phyloP scores from a whole-genome alignment of 2,888 invertebrate genomes.

The Drosophila pseudotakahashii region DNA sequence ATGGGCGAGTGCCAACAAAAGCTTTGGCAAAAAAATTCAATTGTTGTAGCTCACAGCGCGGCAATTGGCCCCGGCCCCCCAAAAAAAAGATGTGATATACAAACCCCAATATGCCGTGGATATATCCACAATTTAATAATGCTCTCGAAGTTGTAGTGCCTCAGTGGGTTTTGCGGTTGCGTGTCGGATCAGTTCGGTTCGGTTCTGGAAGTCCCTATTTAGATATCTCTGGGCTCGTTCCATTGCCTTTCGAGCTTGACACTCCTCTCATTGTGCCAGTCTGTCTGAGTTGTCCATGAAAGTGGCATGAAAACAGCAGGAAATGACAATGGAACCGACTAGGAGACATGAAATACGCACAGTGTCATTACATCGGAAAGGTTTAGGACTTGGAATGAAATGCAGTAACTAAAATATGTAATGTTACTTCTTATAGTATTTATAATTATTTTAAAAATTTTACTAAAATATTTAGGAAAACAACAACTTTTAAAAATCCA shows the following conservation, averaged over 20 bases:
- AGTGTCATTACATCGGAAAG: constrained; percentile 4
- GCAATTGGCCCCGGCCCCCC: not conserved
- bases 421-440: no score
- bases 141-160: constrained; percentile 35
- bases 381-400: not conserved
- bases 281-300: constrained; percentile 52
- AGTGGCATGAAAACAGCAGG: constrained; percentile 65
- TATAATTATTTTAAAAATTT: no score
- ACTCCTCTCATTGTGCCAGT: constrained; percentile 60
- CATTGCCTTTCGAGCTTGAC: constrained; percentile 47
- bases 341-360: constrained; percentile 37
- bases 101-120: constrained; percentile 13
- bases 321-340: constrained; percentile 56
- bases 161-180: constrained; percentile 58
- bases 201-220: constrained; percentile 46
- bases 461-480: no score
- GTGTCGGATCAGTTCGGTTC: constrained; percentile 44
- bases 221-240: constrained; percentile 57
- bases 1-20: constrained; percentile 39
- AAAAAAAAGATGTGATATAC: constrained; percentile 6
- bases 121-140: constrained; percentile 56
- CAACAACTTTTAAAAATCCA: no score
- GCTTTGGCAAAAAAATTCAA: constrained; percentile 69
- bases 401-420: not conserved
- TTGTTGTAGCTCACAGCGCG: constrained; percentile 36